Base-by-base conservation (phyloP, 1,140 invertebrate species). In the Marisa cornuarietis region DNA sequence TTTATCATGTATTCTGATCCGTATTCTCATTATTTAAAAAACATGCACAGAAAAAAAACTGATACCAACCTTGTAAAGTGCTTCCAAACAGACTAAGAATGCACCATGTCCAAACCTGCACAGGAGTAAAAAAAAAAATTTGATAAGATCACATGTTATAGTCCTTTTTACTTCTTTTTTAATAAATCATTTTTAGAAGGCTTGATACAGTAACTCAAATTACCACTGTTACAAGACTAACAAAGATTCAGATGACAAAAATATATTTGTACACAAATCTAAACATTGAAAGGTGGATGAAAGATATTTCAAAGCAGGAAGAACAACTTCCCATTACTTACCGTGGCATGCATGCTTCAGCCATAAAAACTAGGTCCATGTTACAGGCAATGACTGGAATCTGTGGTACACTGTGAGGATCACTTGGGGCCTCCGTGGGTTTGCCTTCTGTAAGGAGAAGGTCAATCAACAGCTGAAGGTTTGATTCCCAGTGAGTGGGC, bases 391-490 rank as follows among this genome's bases (percentile, higher is more conserved):
- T 84, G 13, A 92, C 82, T 20, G 91, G 91, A 80, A 95, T 91
- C 89, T 95, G 94, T 24, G 94, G 94, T 49, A 88, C 86, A 86
- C 93, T 92, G 62, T 92, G 91, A 26, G 90, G 87, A 6, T 86
- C 85, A 18, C 77, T 78, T 0, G 92, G 92, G 13, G 92, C 89
- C 68, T 85, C 76, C 20, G 82, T 85, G 20, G 90, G 90, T 71
- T 86, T 86, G 20, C 95, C 95, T 86, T 94, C 92, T 3, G 94
- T 94, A 85, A 95, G 88, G 11, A 95, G 84, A 42, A 94, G 89
- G 88, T 95, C 95, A 8, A 95, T 89, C 63, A 95, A 90, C 20
- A 95, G 86, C 87, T 95, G 94, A 20, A 93, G 86, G 75, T 90
- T 87, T 13, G 91, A 90, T 82, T 92, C 92, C 91, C 91, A 92